Base-by-base conservation (phyloP, 2,797 vertebrate species). In the Macropus fuliginosus region DNA sequence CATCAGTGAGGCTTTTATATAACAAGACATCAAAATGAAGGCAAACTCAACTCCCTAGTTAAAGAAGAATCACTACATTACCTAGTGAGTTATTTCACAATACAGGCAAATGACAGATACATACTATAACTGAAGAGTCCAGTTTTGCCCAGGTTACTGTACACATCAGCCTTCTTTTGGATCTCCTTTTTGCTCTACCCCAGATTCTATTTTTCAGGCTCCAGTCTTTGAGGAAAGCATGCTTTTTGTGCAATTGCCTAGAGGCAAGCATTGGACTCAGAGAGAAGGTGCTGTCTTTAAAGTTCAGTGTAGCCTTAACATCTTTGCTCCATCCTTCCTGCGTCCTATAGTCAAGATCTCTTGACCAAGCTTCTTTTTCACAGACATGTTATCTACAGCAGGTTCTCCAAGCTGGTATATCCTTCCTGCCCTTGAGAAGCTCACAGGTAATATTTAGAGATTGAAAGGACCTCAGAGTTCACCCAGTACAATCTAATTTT, bases 211-310 rank as follows among this genome's bases (percentile, higher is more conserved):
- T n/a, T 94, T n/a, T 92, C 5, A 87, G 74, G 0, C 9, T 21
- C 21, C 9, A 87, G 18, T 40, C 74, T 18, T 87, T 24, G 66
- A 81, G 21, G n/a, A 81, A 81, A 81, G 46, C 2, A 29, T 92
- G 40, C 16, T 90, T 55, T 50, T 12, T 87, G 62, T 31, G 50
- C 1, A 11, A 89, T 96, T 97, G 93, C 93, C n/a, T 91, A 56
- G 28, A 94, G 54, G 91, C 18, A 95, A 96, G 87, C 91, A 50
- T 27, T 81, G 97, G 93, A 94, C 95, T 96, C 81, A 94, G 91
- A n/a, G 57, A 94, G 94, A 94, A 90, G 89, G 97, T 97, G 12
- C 34, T 95, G 5, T 81, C 54, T 92, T 55, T 50, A 87, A 55
- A 95, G 27, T 34, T 66, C 52, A 91, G 11, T 90, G 54, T 81